Conservation (phyloP, 2,797 vertebrate genomes). For the Anolis apletophallus region DNA sequence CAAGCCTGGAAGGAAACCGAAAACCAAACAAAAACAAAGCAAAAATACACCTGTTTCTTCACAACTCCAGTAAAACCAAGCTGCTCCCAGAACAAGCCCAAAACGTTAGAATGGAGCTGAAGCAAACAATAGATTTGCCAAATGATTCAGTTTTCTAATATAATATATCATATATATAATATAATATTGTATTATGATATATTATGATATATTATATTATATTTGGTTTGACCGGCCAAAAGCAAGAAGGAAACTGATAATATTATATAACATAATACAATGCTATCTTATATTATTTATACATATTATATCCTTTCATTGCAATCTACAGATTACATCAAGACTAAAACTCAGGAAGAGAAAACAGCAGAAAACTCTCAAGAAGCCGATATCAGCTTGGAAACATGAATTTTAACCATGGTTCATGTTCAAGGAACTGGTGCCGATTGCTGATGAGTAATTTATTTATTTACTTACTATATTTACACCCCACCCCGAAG, state of each 20-base stretch:
- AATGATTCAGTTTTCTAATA: background rate
- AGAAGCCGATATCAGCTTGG: background rate
- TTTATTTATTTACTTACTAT: too few relatives aligned
- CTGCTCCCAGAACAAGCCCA: background rate
- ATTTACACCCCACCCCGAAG: too few relatives aligned
- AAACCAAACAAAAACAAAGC: too few relatives aligned
- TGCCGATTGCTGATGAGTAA: background rate
- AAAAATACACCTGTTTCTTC: background rate
- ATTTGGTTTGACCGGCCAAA: background rate
- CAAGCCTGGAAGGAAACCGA: background rate
- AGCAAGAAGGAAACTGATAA: too few relatives aligned
- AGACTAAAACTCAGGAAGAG: background rate
- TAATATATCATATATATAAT: background rate
- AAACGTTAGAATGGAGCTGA: background rate
- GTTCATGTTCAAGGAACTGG: background rate
- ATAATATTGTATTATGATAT: background rate
- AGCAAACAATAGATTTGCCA: background rate
- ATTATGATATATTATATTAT: background rate
- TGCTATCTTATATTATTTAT: background rate
- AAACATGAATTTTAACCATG: background rate
- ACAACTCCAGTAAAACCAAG: background rate
- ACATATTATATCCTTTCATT: background rate
- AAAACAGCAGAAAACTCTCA: background rate
- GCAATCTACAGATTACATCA: background rate
- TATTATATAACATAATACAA: too few relatives aligned